Conservation (phyloP, 2,113 vertebrate genomes). For the Sciurus niger region DNA sequence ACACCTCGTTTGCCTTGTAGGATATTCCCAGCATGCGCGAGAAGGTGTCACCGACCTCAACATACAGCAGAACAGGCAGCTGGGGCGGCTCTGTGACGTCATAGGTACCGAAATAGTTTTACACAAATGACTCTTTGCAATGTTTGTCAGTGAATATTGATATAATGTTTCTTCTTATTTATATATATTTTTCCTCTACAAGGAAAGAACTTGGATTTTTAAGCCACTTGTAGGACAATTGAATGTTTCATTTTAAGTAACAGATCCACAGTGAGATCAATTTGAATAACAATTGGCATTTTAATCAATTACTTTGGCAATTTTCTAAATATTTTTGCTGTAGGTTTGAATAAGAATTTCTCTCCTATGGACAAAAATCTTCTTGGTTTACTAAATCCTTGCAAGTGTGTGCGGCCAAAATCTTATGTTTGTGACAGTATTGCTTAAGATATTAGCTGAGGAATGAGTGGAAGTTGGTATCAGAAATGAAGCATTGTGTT, state of each 20-base stretch:
- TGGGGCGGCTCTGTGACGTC: slow-evolving; percentile 93
- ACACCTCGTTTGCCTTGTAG: slow-evolving; percentile 86
- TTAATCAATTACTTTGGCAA: slow-evolving; percentile 10
- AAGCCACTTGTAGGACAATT: background rate
- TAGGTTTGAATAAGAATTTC: slow-evolving; percentile 49
- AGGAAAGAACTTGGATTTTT: slow-evolving; percentile 23
- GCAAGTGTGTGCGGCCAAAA: background rate
- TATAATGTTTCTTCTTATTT: slow-evolving; percentile 29
- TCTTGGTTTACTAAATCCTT: slow-evolving; percentile 11
- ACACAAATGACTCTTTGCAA: background rate
- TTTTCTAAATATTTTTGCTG: slow-evolving; percentile 54
- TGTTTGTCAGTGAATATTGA: slow-evolving; percentile 43
- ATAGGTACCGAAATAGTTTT: slow-evolving; percentile 88
- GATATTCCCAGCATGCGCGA: slow-evolving; percentile 88
- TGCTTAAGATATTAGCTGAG: background rate
- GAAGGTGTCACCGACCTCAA: slow-evolving; percentile 87
- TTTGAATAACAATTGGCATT: slow-evolving; percentile 50
- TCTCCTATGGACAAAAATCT: slow-evolving; percentile 6
- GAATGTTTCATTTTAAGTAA: slow-evolving; percentile 68
- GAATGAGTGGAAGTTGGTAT: background rate
- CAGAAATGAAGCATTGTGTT: background rate
- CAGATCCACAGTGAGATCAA: slow-evolving; percentile 32
- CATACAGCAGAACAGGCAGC: slow-evolving; percentile 92
- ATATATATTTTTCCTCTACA: background rate
- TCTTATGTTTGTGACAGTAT: background rate